phyloP scores from a whole-genome alignment of 2,888 invertebrate genomes.

The Pseudanteris insignis region DNA sequence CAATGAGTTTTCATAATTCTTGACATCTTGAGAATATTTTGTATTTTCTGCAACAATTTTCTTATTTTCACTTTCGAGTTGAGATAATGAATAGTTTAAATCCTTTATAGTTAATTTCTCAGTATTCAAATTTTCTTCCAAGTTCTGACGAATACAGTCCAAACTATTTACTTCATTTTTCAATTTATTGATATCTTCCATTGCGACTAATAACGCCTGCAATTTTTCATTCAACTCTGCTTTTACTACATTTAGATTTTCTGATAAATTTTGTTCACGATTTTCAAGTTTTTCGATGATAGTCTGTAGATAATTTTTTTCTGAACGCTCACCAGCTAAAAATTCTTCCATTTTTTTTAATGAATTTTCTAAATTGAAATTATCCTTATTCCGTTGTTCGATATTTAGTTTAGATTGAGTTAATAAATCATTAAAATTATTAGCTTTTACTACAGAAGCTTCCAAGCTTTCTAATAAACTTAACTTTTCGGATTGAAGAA shows the following conservation, averaged over 20 bases:
- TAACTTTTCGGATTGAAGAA: constrained; percentile 13
- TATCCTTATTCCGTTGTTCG: constrained; percentile 34
- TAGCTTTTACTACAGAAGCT: constrained; percentile 8
- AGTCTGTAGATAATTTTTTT: constrained; percentile 28
- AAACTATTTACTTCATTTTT: constrained; percentile 15
- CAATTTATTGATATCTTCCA: constrained; percentile 25
- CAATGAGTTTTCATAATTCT: constrained; percentile 12
- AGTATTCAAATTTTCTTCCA: constrained; percentile 31
- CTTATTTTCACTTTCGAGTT: constrained; percentile 16
- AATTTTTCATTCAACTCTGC: constrained; percentile 29
- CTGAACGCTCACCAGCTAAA: constrained; percentile 25
- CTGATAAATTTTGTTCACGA: constrained; percentile 23
- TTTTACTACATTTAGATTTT: constrained; percentile 30
- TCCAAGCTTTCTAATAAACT: constrained; percentile 12
- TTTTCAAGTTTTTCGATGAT: constrained; percentile 25
- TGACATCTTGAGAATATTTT: constrained; percentile 9
- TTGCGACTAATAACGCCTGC: constrained; percentile 16
- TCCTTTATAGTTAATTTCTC: constrained; percentile 33
- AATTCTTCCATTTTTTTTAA: constrained; percentile 32
- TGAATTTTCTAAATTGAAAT: constrained; percentile 24
- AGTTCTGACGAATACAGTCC: constrained; percentile 5
- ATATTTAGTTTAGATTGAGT: constrained; percentile 28
- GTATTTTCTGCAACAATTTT: constrained; percentile 11
- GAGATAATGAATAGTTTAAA: constrained; percentile 7
- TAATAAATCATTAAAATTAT: constrained; percentile 25